Percentiles rank a stretch among this genome's conserved stretches.
Conservation (phyloP, 1,140 invertebrate species). For the Oreohelix idahoensis region DNA sequence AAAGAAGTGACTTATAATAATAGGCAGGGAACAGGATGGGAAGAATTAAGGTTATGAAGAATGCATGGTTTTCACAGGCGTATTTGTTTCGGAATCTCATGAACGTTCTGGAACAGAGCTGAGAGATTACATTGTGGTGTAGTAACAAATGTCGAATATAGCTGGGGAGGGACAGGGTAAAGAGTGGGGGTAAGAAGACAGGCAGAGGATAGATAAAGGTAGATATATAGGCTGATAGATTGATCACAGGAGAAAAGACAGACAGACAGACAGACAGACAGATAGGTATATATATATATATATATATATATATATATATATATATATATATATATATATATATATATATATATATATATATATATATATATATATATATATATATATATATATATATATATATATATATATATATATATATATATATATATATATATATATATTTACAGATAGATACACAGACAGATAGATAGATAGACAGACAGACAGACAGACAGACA, state of each 20-base stretch:
- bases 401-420: slow-evolving; percentile 1
- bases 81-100: too few relatives aligned
- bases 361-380: background rate
- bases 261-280: too few relatives aligned
- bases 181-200: background rate
- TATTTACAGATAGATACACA: too few relatives aligned
- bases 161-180: background rate
- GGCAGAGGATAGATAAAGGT: background rate
- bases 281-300: too few relatives aligned
- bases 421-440: background rate
- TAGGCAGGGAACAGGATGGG: too few relatives aligned
- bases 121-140: too few relatives aligned
- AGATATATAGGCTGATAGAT: background rate
- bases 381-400: background rate
- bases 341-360: background rate
- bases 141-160: too few relatives aligned
- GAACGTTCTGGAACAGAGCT: too few relatives aligned
- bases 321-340: background rate
- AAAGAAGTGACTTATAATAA: too few relatives aligned
- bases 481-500: background rate
- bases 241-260: background rate
- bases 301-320: background rate
- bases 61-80: too few relatives aligned
- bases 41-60: too few relatives aligned
- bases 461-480: too few relatives aligned